Evolutionary conservation across 2,888 invertebrate species (phyloP).

Genomic region (Plagodis dolabraria): DNA sequence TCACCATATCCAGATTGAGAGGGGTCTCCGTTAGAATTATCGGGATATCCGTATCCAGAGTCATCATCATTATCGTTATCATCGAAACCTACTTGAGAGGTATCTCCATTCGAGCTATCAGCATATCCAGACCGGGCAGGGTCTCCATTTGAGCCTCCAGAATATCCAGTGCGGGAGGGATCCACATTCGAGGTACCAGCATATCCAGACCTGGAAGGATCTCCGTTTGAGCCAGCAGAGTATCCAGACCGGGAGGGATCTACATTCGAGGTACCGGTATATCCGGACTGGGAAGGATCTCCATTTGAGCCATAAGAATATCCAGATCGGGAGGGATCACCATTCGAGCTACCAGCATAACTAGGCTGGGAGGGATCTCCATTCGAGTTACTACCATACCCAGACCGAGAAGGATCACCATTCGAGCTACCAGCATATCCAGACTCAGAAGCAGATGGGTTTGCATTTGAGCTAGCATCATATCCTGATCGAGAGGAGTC

Average conservation of each 20-base stretch:
- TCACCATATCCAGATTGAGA: slow-evolving; percentile 6
- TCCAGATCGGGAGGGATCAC: slow-evolving; percentile 1
- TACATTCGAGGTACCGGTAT: slow-evolving; percentile 1
- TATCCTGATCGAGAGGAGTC: slow-evolving; percentile 5
- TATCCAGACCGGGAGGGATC: slow-evolving; percentile 12
- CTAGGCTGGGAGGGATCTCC: slow-evolving; percentile 6
- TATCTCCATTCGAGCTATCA: slow-evolving; percentile 3
- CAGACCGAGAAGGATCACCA: slow-evolving; percentile 3
- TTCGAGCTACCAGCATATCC: slow-evolving; percentile 7
- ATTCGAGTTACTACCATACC: slow-evolving; percentile 1
- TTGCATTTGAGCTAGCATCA: neutral
- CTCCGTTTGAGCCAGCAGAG: slow-evolving; percentile 1
- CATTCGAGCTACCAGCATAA: neutral
- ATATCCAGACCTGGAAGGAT: neutral
- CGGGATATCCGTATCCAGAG: neutral
- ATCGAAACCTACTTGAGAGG: neutral
- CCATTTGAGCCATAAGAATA: slow-evolving; percentile 6
- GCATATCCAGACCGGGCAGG: neutral
- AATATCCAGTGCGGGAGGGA: slow-evolving; percentile 1
- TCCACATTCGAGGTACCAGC: slow-evolving; percentile 1
- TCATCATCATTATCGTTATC: slow-evolving; percentile 1
- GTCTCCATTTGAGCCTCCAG: slow-evolving; percentile 1
- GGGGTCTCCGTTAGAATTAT: slow-evolving; percentile 6
- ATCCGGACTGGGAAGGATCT: slow-evolving; percentile 4
- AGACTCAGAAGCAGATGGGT: slow-evolving; percentile 1